Evolutionary conservation across 2,797 vertebrate species (phyloP), one percentile per base, ranked within the genome.

Genomic region (Myotis vivesi): DNA sequence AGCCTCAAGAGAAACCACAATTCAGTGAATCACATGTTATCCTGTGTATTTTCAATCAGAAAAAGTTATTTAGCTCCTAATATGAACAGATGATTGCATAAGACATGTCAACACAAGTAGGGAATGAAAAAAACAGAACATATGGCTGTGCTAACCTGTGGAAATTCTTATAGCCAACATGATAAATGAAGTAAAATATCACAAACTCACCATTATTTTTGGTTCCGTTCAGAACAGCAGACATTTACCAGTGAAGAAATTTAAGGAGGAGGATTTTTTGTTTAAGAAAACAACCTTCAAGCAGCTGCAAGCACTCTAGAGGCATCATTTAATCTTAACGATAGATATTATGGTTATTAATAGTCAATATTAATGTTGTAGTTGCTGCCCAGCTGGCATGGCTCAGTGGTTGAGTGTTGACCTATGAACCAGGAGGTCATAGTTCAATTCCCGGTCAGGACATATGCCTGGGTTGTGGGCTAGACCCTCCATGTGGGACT

Each of bases 221-320:
- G 57, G 16, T 77, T 59, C n/a, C 15, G 17, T 79, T 93, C 55
- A 73, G 38, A 36, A 76, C 23, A 68, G 33, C 23, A 73, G 53
- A 73, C 9, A 94, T 75, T 94, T 66, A 51, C 41, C 71, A 66
- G n/a, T 16, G n/a, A 75, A 92, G 30, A 91, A 66, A 91, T 3
- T 73, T 22, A 94, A 93, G 41, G 28, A 30, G 30, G 72, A 77
- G 7, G 4, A 85, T 38, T 62, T 76, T 90, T 30, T 94, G 38
- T 41, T 85, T 64, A 87, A 91, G 73, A 90, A 73, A 93, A 95
- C 33, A 89, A 53, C 22, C 49, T 89, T 84, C 49, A 81, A 71
- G 68, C 85, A 75, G 44, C 46, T 19, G 81, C 64, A 77, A 36
- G 22, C 13, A 73, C 80, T 79, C 94, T 46, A 79, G 49, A 71